Conservation (phyloP, 2,888 invertebrate species). For the Agonum fuliginosum region DNA sequence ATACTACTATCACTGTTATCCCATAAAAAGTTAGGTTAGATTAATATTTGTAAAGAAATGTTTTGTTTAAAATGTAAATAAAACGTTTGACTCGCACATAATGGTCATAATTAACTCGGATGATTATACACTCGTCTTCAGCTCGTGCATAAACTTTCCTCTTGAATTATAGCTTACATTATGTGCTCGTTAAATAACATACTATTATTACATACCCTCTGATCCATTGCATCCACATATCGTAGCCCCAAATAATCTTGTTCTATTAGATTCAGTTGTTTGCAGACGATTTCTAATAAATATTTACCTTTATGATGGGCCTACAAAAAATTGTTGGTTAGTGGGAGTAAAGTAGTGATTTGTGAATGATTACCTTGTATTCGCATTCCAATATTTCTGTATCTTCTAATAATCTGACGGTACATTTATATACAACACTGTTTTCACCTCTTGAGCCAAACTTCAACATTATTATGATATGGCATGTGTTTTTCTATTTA, state of each 20-base stretch:
- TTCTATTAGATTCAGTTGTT: conserved; percentile 91
- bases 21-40: too few relatives aligned
- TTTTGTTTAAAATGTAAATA: too few relatives aligned
- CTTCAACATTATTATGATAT: conserved; percentile 70
- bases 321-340: conserved; percentile 74
- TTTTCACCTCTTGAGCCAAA: conserved; percentile 81
- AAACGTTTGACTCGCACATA: too few relatives aligned
- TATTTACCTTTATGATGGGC: conserved; percentile 92
- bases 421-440: conserved; percentile 88
- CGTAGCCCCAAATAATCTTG: conserved; percentile 96
- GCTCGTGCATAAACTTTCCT: too few relatives aligned
- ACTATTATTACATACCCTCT: conserved; percentile 79
- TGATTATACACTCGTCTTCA: too few relatives aligned
- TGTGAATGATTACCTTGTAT: conserved; percentile 81
- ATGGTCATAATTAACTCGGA: too few relatives aligned
- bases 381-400: conserved; percentile 94
- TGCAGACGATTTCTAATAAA: conserved; percentile 92
- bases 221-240: conserved; percentile 91
- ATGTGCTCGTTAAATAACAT: too few relatives aligned
- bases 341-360: conserved; percentile 49
- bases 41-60: too few relatives aligned
- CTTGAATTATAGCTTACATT: too few relatives aligned
- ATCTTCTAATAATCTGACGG: conserved; percentile 91
- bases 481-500: conserved; percentile 50
- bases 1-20: too few relatives aligned